Percentiles rank a stretch among this genome's conserved stretches.
Conservation (phyloP, 2,888 invertebrate species). For the Seira sanloemensis region DNA sequence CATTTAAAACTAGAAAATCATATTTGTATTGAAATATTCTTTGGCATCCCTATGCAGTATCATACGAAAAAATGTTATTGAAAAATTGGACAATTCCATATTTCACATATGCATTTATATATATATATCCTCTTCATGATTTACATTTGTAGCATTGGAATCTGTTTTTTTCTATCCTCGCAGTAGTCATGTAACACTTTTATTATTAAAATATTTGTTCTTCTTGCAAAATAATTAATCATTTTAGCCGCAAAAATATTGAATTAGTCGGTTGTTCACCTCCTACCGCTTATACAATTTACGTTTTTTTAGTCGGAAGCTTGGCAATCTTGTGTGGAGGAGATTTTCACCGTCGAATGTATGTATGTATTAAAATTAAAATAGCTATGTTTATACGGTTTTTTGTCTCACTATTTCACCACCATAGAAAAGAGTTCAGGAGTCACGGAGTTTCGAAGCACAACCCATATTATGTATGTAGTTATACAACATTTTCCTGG, state of each 20-base stretch:
- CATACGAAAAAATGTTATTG: not conserved
- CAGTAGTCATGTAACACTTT: not conserved
- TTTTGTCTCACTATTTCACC: slow-evolving; percentile 1
- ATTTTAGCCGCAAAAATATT: slow-evolving; percentile 44
- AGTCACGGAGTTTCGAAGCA: not conserved
- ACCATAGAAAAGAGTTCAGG: not conserved
- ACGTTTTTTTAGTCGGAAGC: slow-evolving; percentile 23
- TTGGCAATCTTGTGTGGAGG: slow-evolving; percentile 22
- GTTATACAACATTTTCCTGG: too few relatives aligned
- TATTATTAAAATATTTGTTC: slow-evolving; percentile 37
- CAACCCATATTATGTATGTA: not conserved
- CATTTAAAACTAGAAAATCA: too few relatives aligned
- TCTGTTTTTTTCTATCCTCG: not conserved
- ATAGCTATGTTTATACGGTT: not conserved
- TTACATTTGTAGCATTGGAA: not conserved
- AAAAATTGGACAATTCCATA: not conserved
- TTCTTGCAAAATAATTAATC: slow-evolving; percentile 45
- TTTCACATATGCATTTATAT: too few relatives aligned
- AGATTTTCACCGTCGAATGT: too few relatives aligned
- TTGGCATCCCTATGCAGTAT: not conserved
- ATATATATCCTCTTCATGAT: not conserved
- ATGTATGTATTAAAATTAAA: not conserved
- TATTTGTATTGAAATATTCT: too few relatives aligned
- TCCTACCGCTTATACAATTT: not conserved
- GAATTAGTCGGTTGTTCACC: not conserved